Percentiles rank a stretch among this genome's conserved stretches.
Evolutionary conservation across 2,113 vertebrate species (phyloP).

Genomic region (Cyprinodon brontotheroides): DNA sequence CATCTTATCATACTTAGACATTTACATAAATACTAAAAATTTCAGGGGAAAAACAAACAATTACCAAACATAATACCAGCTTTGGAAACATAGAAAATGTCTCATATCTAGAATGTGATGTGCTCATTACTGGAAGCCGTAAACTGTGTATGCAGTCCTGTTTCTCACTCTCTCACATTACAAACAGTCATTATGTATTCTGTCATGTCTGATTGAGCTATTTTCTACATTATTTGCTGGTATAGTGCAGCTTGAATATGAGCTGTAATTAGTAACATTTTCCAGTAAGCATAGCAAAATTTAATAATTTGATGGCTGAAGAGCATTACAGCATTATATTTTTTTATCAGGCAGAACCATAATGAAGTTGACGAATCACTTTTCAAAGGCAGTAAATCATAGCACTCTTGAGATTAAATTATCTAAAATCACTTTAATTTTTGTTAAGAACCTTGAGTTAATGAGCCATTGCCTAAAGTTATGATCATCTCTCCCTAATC

Average conservation of each 20-base stretch:
- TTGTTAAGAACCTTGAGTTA: background rate
- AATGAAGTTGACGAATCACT: conserved; percentile 24
- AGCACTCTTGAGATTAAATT: background rate
- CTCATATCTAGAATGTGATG: conserved; percentile 24
- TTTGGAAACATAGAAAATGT: conserved; percentile 24
- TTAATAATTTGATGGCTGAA: conserved; percentile 27
- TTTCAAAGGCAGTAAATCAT: conserved; percentile 2
- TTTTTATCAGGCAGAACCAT: conserved; percentile 21
- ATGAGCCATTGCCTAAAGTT: conserved; percentile 9
- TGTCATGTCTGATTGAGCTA: background rate
- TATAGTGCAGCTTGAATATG: conserved; percentile 13
- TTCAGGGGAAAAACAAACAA: background rate
- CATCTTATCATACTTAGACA: background rate
- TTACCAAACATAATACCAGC: background rate
- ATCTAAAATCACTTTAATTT: background rate
- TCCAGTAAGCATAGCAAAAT: conserved; percentile 9
- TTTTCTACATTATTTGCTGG: conserved; percentile 3
- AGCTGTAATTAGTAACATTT: conserved; percentile 47
- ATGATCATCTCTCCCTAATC: background rate
- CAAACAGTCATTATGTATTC: background rate
- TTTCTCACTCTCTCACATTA: conserved; percentile 5
- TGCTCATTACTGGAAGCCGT: background rate
- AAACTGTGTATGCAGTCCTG: background rate
- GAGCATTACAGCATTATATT: conserved; percentile 6
- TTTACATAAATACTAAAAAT: background rate